These are phyloP conservation scores for Scalopus aquaticus DNA, from an alignment of 2,113 vertebrate genomes.

Conservation along the genomic window DNA sequence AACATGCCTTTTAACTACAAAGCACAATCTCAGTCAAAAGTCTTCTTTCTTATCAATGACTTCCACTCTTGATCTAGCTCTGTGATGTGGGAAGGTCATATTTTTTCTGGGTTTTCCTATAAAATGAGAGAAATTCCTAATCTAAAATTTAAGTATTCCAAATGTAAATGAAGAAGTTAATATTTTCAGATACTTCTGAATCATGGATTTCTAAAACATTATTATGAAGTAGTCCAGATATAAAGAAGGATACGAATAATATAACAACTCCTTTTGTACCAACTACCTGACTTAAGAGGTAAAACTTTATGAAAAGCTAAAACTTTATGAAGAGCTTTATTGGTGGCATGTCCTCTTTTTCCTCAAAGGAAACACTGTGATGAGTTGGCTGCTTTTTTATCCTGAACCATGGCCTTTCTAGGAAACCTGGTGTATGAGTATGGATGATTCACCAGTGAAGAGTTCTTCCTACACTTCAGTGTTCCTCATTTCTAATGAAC, in stretches of 20 bases:
- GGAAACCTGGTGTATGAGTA: neutral
- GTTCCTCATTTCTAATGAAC: neutral
- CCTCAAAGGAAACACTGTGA: neutral
- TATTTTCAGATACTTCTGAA: constrained; percentile 37
- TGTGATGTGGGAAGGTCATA: neutral
- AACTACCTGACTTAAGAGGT: neutral
- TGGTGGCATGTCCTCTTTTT: neutral
- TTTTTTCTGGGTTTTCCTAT: neutral
- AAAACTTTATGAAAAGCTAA: neutral
- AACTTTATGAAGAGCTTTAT: neutral
- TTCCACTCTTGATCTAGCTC: neutral
- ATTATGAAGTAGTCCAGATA: neutral
- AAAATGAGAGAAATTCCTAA: neutral
- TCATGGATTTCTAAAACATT: neutral
- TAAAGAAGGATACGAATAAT: neutral
- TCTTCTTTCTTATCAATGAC: neutral
- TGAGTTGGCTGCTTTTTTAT: neutral
- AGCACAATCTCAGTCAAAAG: neutral
- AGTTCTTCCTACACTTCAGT: neutral
- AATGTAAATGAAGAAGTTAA: neutral
- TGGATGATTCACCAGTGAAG: neutral
- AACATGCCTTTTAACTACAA: neutral
- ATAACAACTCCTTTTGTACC: neutral
- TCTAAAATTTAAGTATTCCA: constrained; percentile 20
- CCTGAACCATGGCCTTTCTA: neutral